Base-by-base conservation (phyloP, 2,113 vertebrate species). In the Xyrauchen texanus region DNA sequence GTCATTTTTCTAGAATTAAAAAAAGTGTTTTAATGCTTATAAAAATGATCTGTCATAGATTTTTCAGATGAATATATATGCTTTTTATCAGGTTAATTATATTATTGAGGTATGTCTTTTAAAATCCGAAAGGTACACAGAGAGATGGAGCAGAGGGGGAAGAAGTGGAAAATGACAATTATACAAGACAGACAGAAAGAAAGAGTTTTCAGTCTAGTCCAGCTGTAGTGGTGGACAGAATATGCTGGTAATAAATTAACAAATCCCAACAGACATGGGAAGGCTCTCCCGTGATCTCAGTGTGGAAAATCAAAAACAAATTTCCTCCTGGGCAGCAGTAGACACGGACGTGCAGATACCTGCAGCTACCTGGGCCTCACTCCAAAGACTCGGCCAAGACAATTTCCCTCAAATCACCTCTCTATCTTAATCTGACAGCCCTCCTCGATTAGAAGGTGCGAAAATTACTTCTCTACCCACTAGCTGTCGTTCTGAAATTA, bases 341-440 rank as follows among this genome's bases (percentile, higher is more conserved):
- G 63, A 82, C 83, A 85, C 60, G 82, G 85, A 86, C 83, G 84
- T 74, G 82, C 85, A 87, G 84, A 85, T 87, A 91, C 91, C 90
- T 89, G 88, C 85, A 90, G 90, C 89, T 89, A 90, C 89, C 92
- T 92, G 90, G 90, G 90, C 87, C 85, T 85, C 78, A 87, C 88
- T 91, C 89, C 91, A 89, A 90, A 90, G 87, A 91, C 86, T 91
- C 85, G 85, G 90, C 87, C 87, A 91, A 91, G 90, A 91, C 90
- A 91, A 92, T 93, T 92, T 92, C 88, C 87, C 89, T 90, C 86
- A 91, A 93, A 93, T 94, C 93, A 92, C 85, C 86, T 89, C 90
- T 88, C 88, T 93, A 94, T 94, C 93, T 94, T 93, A 92, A 94
- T 94, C 93, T 94, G 93, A 93, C 93, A 94, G 92, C 89, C 90